Evolutionary conservation across 2,888 invertebrate species (phyloP).

Genomic region (Coronaproctus castanopsis): DNA sequence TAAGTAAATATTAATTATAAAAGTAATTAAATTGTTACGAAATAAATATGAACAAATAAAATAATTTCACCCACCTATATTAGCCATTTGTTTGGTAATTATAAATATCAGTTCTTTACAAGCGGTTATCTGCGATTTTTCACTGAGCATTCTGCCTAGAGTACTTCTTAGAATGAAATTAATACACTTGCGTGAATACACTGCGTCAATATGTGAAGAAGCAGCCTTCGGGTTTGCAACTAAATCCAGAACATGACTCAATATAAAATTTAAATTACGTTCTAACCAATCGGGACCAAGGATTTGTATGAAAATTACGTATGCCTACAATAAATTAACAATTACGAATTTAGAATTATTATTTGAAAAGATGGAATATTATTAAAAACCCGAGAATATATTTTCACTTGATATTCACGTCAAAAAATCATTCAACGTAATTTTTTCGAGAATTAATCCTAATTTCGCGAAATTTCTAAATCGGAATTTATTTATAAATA

Average conservation of each 20-base stretch:
- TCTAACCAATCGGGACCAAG: conserved; percentile 92
- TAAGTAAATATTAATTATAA: too few relatives aligned
- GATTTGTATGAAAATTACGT: conserved; percentile 82
- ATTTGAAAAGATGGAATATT: not conserved
- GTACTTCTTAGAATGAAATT: conserved; percentile 82
- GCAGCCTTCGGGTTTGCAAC: conserved; percentile 83
- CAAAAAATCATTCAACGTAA: not conserved
- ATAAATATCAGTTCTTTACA: conserved; percentile 84
- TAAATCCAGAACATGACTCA: conserved; percentile 71
- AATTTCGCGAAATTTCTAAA: too few relatives aligned
- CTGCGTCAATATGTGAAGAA: conserved; percentile 90
- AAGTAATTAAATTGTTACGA: too few relatives aligned
- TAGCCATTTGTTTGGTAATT: conserved; percentile 84
- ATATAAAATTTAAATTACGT: conserved; percentile 61
- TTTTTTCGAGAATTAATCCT: too few relatives aligned
- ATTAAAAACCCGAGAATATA: not conserved
- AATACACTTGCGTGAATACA: conserved; percentile 92
- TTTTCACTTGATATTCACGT: not conserved
- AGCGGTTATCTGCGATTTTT: conserved; percentile 89
- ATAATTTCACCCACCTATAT: conserved; percentile 43
- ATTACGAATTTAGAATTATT: conserved; percentile 2
- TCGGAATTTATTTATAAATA: too few relatives aligned
- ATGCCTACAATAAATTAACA: conserved; percentile 42
- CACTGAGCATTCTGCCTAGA: conserved; percentile 82
- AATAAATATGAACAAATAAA: not conserved